Conservation (phyloP, 2,888 invertebrate species). For the Drosophila flavopinicola region DNA sequence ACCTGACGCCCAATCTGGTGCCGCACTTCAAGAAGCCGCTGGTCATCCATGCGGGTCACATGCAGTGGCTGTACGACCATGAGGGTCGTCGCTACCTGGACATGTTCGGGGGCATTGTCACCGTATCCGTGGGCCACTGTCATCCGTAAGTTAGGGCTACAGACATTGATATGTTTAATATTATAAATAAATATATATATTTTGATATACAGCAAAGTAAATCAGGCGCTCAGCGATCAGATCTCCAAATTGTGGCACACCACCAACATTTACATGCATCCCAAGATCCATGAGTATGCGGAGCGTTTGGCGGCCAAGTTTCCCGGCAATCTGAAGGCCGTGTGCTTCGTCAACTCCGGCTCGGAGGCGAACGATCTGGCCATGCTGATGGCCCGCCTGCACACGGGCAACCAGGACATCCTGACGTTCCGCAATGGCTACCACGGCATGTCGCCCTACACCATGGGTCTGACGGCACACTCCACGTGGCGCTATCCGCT, state of each 20-base stretch:
- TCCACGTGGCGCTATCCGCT: constrained; percentile 91
- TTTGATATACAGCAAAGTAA: constrained; percentile 95
- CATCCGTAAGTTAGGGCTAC: constrained; percentile 92
- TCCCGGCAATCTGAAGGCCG: constrained; percentile 94
- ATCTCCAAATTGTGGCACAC: constrained; percentile 94
- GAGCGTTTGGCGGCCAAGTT: constrained; percentile 91
- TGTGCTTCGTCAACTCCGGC: constrained; percentile 97
- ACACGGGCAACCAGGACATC: constrained; percentile 94
- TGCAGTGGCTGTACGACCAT: constrained; percentile 97
- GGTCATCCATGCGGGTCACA: constrained; percentile 92
- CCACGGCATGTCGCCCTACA: constrained; percentile 94
- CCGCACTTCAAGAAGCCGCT: constrained; percentile 93
- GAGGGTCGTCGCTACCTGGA: constrained; percentile 95
- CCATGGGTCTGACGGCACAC: constrained; percentile 92
- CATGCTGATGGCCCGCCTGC: constrained; percentile 92
- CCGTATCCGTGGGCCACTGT: constrained; percentile 98
- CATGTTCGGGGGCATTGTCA: constrained; percentile 98
- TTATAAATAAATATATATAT: too few relatives aligned
- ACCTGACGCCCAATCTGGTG: constrained; percentile 89
- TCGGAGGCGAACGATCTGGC: constrained; percentile 99
- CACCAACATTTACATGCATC: constrained; percentile 95
- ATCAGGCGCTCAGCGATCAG: constrained; percentile 91
- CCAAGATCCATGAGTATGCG: constrained; percentile 95
- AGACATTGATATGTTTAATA: neutral
- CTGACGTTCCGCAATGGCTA: constrained; percentile 95